These are phyloP conservation scores for Brienomyrus longianalis DNA, from an alignment of 2,113 vertebrate species.

Conservation along the genomic window DNA sequence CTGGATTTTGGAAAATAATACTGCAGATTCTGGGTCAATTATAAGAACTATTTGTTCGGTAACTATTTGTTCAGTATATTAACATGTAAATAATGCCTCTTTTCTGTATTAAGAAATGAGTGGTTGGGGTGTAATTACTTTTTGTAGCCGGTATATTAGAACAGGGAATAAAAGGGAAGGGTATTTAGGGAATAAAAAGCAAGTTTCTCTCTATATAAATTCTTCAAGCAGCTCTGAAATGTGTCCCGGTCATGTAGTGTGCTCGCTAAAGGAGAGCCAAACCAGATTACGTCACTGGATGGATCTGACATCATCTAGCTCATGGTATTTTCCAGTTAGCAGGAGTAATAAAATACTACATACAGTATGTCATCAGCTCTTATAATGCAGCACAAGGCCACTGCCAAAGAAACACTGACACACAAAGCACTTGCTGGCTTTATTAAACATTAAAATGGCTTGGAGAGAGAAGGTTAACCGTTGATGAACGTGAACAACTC, in stretches of 20 bases:
- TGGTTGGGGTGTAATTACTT: background rate
- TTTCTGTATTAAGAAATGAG: background rate
- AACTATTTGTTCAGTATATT: background rate
- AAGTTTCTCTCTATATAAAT: background rate
- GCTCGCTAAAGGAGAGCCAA: background rate
- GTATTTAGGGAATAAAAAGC: slow-evolving; percentile 1
- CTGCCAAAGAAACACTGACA: background rate
- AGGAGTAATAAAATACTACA: background rate
- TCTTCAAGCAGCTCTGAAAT: background rate
- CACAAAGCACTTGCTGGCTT: background rate
- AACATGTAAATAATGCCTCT: background rate
- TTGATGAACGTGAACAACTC: background rate
- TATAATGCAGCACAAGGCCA: background rate
- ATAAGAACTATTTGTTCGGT: background rate
- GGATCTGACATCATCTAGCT: slow-evolving; percentile 2
- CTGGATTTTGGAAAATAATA: background rate
- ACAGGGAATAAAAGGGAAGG: background rate
- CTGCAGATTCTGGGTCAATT: background rate
- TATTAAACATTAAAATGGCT: background rate
- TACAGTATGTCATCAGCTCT: background rate
- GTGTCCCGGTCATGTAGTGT: background rate
- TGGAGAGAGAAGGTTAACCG: background rate
- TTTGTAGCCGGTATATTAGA: background rate
- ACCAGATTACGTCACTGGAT: background rate
- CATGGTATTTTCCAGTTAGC: background rate